Conservation (phyloP, 2,113 vertebrate species). For the Pollachius pollachius region DNA sequence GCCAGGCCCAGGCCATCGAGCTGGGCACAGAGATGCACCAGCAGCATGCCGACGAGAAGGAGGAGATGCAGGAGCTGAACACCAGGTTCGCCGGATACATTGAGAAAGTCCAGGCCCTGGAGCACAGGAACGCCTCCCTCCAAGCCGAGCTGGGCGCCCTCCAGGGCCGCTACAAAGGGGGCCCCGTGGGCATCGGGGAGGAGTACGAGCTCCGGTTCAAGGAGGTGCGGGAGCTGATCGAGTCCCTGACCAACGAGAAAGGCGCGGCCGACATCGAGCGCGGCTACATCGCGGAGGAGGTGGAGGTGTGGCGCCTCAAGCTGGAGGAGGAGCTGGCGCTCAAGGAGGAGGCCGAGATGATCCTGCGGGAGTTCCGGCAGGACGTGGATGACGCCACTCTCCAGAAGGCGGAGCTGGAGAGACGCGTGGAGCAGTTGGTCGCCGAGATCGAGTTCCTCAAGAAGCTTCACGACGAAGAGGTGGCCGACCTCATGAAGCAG, state of each 20-base stretch:
- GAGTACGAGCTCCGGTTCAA: conserved; percentile 75
- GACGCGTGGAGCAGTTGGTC: conserved; percentile 65
- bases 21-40: conserved; percentile 69
- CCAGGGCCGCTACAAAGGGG: conserved; percentile 57
- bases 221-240: conserved; percentile 76
- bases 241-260: conserved; percentile 73
- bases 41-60: conserved; percentile 71
- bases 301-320: conserved; percentile 73
- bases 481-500: conserved; percentile 72
- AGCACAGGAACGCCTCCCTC: conserved; percentile 65
- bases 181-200: conserved; percentile 59
- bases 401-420: conserved; percentile 75
- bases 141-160: conserved; percentile 55
- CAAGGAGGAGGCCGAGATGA: conserved; percentile 78
- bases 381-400: conserved; percentile 75
- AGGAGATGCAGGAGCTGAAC: conserved; percentile 80
- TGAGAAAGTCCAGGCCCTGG: conserved; percentile 74
- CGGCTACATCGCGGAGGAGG: conserved; percentile 63
- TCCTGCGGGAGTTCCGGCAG: conserved; percentile 75
- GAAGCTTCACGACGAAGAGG: conserved; percentile 70
- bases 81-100: conserved; percentile 77
- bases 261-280: conserved; percentile 67
- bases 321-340: conserved; percentile 76
- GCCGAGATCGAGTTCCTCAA: conserved; percentile 73
- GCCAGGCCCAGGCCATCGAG: conserved; percentile 44